These are phyloP conservation scores for Lasius fuliginosus DNA, from an alignment of 2,888 invertebrate species.

Conservation along the genomic window DNA sequence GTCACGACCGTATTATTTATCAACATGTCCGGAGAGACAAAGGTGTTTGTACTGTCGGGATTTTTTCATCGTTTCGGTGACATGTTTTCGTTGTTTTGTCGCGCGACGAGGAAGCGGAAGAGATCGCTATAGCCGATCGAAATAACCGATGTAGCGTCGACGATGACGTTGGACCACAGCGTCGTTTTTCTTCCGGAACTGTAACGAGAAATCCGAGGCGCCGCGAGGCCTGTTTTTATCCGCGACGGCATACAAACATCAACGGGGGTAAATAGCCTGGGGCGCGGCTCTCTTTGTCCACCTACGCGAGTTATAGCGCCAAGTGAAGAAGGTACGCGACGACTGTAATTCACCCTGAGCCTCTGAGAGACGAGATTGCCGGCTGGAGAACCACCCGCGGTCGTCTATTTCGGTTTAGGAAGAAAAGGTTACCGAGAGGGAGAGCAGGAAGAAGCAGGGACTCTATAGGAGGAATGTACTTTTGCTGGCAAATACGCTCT, in stretches of 20 bases:
- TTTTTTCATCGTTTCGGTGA: slow-evolving; percentile 27
- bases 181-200: neutral
- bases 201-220: slow-evolving; percentile 31
- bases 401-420: slow-evolving; percentile 55
- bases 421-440: slow-evolving; percentile 37
- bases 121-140: slow-evolving; percentile 2
- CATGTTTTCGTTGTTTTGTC: slow-evolving; percentile 20
- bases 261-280: slow-evolving; percentile 60
- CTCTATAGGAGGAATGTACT: neutral
- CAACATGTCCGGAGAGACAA: slow-evolving; percentile 8
- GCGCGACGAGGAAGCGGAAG: neutral
- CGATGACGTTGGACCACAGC: neutral
- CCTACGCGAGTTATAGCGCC: slow-evolving; percentile 46
- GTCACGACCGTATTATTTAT: slow-evolving; percentile 39
- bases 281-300: slow-evolving; percentile 59
- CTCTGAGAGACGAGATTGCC: slow-evolving; percentile 53
- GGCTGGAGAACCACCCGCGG: slow-evolving; percentile 46
- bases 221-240: slow-evolving; percentile 52
- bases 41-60: neutral
- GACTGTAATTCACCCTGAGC: slow-evolving; percentile 62
- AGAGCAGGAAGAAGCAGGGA: neutral
- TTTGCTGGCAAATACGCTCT: slow-evolving; percentile 33
- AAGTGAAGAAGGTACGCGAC: slow-evolving; percentile 44
- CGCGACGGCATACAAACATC: slow-evolving; percentile 61
- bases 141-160: neutral